Conservation (phyloP, 2,888 invertebrate species). For the Congeria kusceri region DNA sequence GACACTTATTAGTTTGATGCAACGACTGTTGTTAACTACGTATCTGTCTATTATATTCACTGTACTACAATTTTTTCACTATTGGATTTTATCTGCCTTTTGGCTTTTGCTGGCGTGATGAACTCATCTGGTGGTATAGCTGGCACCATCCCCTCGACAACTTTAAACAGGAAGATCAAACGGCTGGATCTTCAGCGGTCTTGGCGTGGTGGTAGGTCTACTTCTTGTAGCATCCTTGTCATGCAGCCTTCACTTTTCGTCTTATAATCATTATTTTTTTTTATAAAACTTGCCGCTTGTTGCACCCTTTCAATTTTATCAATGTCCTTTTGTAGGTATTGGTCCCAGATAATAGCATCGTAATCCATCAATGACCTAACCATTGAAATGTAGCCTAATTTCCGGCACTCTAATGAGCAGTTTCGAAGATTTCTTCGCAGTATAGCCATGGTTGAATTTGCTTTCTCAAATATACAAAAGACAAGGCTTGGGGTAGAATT, state of each 20-base stretch:
- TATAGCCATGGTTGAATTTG: neutral
- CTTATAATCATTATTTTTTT: neutral
- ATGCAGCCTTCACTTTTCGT: conserved; percentile 5
- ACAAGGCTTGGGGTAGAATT: no score
- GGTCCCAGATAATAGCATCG: neutral
- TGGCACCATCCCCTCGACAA: conserved; percentile 5
- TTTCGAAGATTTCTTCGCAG: neutral
- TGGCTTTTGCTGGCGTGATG: conserved; percentile 1
- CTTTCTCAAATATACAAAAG: no score
- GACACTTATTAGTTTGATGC: no score
- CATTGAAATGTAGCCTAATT: neutral
- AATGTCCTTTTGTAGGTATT: neutral
- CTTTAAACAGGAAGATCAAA: neutral
- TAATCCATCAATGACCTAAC: neutral
- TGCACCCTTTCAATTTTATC: neutral
- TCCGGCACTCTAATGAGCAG: neutral
- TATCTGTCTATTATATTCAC: no score
- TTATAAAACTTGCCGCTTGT: neutral
- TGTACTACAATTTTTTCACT: neutral
- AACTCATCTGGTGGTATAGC: conserved; percentile 10
- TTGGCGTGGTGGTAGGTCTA: conserved; percentile 8
- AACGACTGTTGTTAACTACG: neutral
- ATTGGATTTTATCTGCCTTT: neutral
- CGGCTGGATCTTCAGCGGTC: neutral
- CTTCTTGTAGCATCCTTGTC: conserved; percentile 2